Evolutionary conservation across 2,888 invertebrate species (phyloP).

Genomic region (Mallateleia sp.): DNA sequence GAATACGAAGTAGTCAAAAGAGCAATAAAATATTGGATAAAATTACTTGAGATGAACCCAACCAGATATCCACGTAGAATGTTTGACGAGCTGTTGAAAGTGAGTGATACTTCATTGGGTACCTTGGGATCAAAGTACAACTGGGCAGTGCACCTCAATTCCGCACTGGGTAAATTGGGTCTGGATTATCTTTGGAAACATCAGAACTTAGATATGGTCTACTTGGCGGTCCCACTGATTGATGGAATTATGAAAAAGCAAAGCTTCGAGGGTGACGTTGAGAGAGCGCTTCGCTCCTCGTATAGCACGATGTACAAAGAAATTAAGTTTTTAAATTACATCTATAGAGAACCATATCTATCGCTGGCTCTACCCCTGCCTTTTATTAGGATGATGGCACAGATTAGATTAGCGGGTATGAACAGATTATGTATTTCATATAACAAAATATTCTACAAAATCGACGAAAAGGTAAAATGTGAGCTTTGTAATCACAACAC

Average conservation of each 20-base stretch:
- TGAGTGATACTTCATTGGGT: too few relatives aligned
- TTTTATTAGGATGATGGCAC: conserved; percentile 2
- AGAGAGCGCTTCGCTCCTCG: not conserved
- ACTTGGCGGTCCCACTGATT: not conserved
- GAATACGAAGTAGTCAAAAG: conserved; percentile 2
- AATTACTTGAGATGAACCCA: not conserved
- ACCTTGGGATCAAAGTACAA: too few relatives aligned
- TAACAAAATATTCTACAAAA: conserved; percentile 26
- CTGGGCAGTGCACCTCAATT: not conserved
- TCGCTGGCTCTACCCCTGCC: conserved; percentile 5
- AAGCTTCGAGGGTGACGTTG: not conserved
- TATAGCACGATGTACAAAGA: not conserved
- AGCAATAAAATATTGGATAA: not conserved
- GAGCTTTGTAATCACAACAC: not conserved
- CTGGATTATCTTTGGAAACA: not conserved
- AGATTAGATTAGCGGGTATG: not conserved
- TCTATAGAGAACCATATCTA: not conserved
- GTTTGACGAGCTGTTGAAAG: not conserved
- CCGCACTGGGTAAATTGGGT: not conserved
- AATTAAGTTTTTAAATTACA: not conserved
- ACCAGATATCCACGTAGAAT: not conserved
- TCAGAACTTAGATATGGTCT: not conserved
- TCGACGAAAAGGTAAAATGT: conserved; percentile 12
- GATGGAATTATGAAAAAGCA: not conserved
- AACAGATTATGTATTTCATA: conserved; percentile 1